Conservation (phyloP, 2,797 vertebrate genomes). For the Apogon talboti region DNA sequence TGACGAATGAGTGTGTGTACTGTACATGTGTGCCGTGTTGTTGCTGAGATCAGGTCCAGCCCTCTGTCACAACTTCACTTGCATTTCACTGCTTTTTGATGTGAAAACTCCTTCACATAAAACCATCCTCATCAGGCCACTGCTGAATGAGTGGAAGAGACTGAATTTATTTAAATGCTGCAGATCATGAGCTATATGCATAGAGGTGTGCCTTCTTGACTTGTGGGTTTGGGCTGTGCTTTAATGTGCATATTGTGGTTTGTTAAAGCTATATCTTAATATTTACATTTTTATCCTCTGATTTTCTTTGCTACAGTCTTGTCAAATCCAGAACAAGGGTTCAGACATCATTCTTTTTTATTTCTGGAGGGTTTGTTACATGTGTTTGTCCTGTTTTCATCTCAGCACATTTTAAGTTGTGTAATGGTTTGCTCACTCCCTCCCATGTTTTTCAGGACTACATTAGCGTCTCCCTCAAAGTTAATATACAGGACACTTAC, state of each 20-base stretch:
- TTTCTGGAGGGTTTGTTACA: slow-evolving; percentile 22
- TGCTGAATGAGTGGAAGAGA: slow-evolving; percentile 13
- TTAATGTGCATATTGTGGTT: slow-evolving; percentile 1
- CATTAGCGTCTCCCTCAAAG: too few relatives aligned
- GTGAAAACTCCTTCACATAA: not conserved
- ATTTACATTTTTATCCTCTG: slow-evolving; percentile 21
- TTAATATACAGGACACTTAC: not conserved
- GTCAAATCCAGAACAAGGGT: not conserved
- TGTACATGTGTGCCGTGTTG: slow-evolving; percentile 2
- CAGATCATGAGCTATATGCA: slow-evolving; percentile 20
- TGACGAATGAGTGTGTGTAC: slow-evolving; percentile 79
- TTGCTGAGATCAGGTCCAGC: slow-evolving; percentile 16
- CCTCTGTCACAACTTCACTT: slow-evolving; percentile 14
- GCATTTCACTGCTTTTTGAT: slow-evolving; percentile 17
- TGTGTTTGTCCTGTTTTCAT: not conserved
- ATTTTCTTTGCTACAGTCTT: slow-evolving; percentile 25
- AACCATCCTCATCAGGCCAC: not conserved
- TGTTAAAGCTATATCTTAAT: slow-evolving; percentile 17
- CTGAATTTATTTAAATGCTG: slow-evolving; percentile 18
- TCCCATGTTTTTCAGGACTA: not conserved
- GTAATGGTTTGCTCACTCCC: not conserved
- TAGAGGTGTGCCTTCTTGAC: slow-evolving; percentile 64
- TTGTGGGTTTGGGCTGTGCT: slow-evolving; percentile 15
- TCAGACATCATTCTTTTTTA: not conserved
- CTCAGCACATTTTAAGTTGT: not conserved